Base-by-base conservation (phyloP, 2,113 vertebrate genomes). In the Corythornis madagascariensis region DNA sequence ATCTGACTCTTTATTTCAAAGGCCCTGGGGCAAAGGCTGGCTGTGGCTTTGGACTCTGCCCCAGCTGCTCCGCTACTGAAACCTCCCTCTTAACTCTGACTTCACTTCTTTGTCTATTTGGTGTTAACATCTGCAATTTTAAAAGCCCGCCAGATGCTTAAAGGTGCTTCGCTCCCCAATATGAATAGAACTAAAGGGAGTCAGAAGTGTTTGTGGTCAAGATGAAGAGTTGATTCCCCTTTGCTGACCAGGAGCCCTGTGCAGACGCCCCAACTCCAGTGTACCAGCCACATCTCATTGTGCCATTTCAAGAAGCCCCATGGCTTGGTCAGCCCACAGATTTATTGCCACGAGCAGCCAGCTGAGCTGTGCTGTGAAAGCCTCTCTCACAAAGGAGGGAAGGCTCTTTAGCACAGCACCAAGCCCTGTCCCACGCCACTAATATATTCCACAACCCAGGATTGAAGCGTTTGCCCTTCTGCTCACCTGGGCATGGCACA, bases 261-360 rank as follows among this genome's bases (percentile, higher is more conserved):
- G 67, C 70, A 76, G 57, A 61, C 14, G 26, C 16, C 73, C 50
- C 42, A 21, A 22, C 22, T 12, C 13, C 13, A 22, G 35, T 25
- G 18, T 16, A 52, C 24, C 1, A 0, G 85, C 81, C 80, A 65
- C 79, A 53, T 72, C 66, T 83, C 83, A 14, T 63, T 67, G 33
- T 71, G 82, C 52, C 86, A 52, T 71, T 80, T 92, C 86, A 70
- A 71, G 71, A 91, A 92, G 74, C 38, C 86, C 60, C 70, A 66
- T 77, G 82, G 57, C 79, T 92, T 75, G 82, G 84, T 69, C 87
- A 85, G 82, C 42, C 66, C 29, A 17, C 4, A 71, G 69, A 90
- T 86, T 75, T 56, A 79, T 61, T 33, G 67, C 72, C 2, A 1
- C 82, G 73, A 61, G 10, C 25, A 45, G 48, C 26, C 83, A 82